Evolutionary conservation across 2,888 invertebrate genomes (phyloP).

Genomic region (Acrobasis consociella): DNA sequence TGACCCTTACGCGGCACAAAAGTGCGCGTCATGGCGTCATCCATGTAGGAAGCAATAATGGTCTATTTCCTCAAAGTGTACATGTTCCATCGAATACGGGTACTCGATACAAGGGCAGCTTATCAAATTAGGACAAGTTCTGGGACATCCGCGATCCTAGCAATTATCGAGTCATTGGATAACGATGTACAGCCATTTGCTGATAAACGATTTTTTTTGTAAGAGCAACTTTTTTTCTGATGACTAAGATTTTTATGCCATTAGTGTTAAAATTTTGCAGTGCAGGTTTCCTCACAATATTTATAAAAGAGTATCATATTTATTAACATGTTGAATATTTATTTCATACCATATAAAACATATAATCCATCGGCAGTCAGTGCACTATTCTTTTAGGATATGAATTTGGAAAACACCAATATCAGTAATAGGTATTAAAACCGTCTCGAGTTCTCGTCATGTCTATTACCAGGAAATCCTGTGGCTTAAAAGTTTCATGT

Average conservation of each 20-base stretch:
- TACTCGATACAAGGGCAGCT: constrained; percentile 53
- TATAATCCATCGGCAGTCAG: too few species aligned
- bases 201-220: too few species aligned
- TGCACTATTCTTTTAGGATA: too few species aligned
- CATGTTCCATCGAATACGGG: constrained; percentile 34
- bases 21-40: neutral
- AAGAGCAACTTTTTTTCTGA: too few species aligned
- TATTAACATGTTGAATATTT: too few species aligned
- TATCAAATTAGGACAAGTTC: constrained; percentile 65
- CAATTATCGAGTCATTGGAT: constrained; percentile 2
- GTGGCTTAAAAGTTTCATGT: constrained; percentile 1
- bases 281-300: too few species aligned
- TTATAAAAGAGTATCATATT: too few species aligned
- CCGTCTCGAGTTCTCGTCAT: neutral
- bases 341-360: too few species aligned
- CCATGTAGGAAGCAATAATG: constrained; percentile 23
- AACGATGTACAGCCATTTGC: neutral
- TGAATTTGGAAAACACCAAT: too few species aligned
- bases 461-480: constrained; percentile 10
- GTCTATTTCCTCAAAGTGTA: constrained; percentile 37
- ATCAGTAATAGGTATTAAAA: too few species aligned
- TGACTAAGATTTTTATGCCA: too few species aligned
- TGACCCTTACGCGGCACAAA: neutral
- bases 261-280: too few species aligned
- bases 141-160: constrained; percentile 22